Conservation (phyloP, 2,888 invertebrate genomes). For the Chrysomela aeneicollis region DNA sequence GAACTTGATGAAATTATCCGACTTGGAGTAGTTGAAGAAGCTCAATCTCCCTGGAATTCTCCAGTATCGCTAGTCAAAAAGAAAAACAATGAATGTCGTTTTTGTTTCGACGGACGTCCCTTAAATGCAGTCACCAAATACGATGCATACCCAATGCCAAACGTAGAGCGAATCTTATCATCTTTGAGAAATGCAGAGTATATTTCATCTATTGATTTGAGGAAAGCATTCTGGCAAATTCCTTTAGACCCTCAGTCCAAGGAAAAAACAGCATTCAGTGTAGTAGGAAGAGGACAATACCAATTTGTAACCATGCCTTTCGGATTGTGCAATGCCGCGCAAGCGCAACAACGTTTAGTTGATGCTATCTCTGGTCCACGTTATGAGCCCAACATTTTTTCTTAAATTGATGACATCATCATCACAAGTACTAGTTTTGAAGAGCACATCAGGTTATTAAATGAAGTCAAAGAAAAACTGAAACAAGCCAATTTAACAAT, state of each 20-base stretch:
- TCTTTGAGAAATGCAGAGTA: slow-evolving; percentile 41
- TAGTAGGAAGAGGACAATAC: slow-evolving; percentile 47
- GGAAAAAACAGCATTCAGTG: slow-evolving; percentile 50
- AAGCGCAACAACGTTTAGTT: slow-evolving; percentile 32
- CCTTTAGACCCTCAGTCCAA: slow-evolving; percentile 35
- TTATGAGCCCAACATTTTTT: slow-evolving; percentile 17
- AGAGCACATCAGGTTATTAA: slow-evolving; percentile 38
- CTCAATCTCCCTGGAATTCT: slow-evolving; percentile 40
- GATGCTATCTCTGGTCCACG: slow-evolving; percentile 36
- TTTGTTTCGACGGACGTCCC: slow-evolving; percentile 46
- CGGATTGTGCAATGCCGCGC: slow-evolving; percentile 38
- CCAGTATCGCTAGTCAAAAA: slow-evolving; percentile 46
- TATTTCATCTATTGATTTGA: slow-evolving; percentile 41
- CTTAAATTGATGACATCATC: slow-evolving; percentile 28
- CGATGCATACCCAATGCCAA: slow-evolving; percentile 45
- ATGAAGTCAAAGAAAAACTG: slow-evolving; percentile 33
- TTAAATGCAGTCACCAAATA: slow-evolving; percentile 44
- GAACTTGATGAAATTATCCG: slow-evolving; percentile 32
- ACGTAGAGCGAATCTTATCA: slow-evolving; percentile 40
- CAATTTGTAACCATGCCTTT: slow-evolving; percentile 44
- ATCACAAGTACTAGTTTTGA: slow-evolving; percentile 38
- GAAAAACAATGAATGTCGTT: slow-evolving; percentile 35
- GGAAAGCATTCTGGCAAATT: slow-evolving; percentile 45
- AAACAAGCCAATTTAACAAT: slow-evolving; percentile 35
- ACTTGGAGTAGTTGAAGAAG: slow-evolving; percentile 31